Base-by-base conservation (phyloP, 2,113 vertebrate genomes). In the Anarrhichthys ocellatus region DNA sequence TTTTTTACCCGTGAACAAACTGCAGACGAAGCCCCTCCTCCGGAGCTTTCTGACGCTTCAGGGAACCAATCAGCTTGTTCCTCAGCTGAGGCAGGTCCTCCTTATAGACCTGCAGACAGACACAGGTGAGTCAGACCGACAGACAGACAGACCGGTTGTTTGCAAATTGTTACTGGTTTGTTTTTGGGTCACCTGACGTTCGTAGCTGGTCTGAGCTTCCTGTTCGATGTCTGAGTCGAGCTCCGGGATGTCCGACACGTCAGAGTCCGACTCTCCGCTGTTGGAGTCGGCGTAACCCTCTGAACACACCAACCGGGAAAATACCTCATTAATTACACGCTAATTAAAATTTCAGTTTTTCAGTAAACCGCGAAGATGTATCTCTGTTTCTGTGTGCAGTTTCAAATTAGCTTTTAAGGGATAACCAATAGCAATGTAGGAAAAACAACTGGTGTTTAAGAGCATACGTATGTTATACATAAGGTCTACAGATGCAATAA, bases 221-320 rank as follows among this genome's bases (percentile, higher is more conserved):
- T 99, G 98, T 80, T 99, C 98, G n/a, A 99, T 98, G 93, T 99
- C 98, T 0, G 98, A 99, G 91, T 99, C 98, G 79, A 99, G 81
- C 70, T 99, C 98, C 0, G 97, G 97, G 84, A 99, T 96, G 1
- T 99, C 98, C 0, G 98, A 99, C 73, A 99, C 91, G 76, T 99
- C 98, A 0, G 98, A 99, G 91, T 99, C 98, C 0, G 98, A 99
- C 90, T 99, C 98, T 46, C 98, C 98, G 13, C 98, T 99, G 92
- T 97, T 97, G 13, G 98, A 99, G 92, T 99, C 97, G 0, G 96
- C 92, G 6, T 96, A 96, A 0, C 96, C 96, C 70, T 99, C 98
- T 98, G 93, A 64, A 11, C 34, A 71, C 61, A 29, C 10, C 40
- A 18, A 62, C 48, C 5, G 18, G 9, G 29, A 17, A 13, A 74